These are phyloP conservation scores for Pelagia noctiluca DNA, from an alignment of 30 jellyfish, hydroid and myxozoan species.

Conservation along the genomic window DNA sequence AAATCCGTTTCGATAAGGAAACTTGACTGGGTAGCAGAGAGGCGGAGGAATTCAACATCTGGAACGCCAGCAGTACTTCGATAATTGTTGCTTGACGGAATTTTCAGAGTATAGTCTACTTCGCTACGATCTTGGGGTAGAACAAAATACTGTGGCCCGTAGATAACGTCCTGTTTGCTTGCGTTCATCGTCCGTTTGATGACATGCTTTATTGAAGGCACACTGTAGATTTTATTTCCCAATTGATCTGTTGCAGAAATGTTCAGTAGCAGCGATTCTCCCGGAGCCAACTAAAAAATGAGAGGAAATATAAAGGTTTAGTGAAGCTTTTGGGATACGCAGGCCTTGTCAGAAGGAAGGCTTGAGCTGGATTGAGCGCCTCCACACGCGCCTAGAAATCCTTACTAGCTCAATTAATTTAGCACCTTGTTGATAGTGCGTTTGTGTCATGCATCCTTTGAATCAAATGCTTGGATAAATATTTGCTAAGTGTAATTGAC, in stretches of 20 bases:
- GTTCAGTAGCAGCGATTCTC: conserved; percentile 52
- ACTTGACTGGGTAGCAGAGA: conserved; percentile 63
- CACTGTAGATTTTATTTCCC: conserved; percentile 49
- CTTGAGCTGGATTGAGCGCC: too few relatives aligned
- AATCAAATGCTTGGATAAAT: too few relatives aligned
- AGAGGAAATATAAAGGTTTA: too few relatives aligned
- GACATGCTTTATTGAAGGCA: conserved; percentile 50
- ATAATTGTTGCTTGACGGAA: conserved; percentile 21
- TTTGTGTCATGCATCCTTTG: too few relatives aligned
- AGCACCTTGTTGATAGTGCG: too few relatives aligned
- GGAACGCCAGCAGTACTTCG: conserved; percentile 29
- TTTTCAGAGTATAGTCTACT: conserved; percentile 15
- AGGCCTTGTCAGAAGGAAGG: too few relatives aligned
- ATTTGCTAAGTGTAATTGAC: too few relatives aligned
- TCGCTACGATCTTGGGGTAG: conserved; percentile 6
- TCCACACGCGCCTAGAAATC: too few relatives aligned
- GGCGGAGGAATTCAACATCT: conserved; percentile 39
- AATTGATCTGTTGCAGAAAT: conserved; percentile 61
- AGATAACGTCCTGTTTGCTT: conserved; percentile 11
- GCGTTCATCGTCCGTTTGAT: background rate
- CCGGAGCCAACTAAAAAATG: conserved; percentile 65
- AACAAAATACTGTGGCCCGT: conserved; percentile 37
- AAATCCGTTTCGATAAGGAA: conserved; percentile 42
- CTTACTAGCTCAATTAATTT: too few relatives aligned
- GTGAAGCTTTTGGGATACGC: too few relatives aligned